phyloP scores from a whole-genome alignment of 2,113 vertebrate species.

The Haemorhous mexicanus region DNA sequence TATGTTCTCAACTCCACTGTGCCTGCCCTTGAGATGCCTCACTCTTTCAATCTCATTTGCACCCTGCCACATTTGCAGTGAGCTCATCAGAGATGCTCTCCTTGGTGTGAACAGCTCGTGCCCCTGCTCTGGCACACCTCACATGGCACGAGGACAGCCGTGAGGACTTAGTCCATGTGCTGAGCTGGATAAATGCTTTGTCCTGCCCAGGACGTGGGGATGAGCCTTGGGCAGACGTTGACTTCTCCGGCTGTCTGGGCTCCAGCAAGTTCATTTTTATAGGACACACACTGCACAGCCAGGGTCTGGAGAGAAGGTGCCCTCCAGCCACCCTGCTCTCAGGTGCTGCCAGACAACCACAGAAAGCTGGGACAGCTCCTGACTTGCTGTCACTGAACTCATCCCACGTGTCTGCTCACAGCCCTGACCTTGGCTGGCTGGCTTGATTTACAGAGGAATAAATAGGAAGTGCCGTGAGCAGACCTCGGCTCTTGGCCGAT shows the following conservation, averaged over 20 bases:
- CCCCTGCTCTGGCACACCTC: neutral
- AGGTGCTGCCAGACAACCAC: neutral
- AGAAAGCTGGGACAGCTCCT: neutral
- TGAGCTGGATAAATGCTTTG: neutral
- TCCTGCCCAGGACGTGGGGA: neutral
- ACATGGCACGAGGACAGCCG: fast-evolving
- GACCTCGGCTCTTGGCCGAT: neutral
- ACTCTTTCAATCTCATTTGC: neutral
- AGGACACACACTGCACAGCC: neutral
- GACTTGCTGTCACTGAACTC: neutral
- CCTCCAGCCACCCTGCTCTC: neutral
- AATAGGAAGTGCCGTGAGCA: neutral
- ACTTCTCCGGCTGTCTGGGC: neutral
- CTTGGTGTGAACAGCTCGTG: neutral
- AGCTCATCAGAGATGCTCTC: neutral
- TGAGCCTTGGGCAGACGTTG: neutral
- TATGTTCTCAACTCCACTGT: neutral
- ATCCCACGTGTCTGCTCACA: neutral
- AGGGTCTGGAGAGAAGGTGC: neutral
- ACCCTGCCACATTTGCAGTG: neutral
- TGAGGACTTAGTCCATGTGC: neutral
- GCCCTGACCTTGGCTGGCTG: neutral
- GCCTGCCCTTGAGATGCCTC: neutral
- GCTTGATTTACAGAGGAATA: neutral
- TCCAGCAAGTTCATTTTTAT: neutral